phyloP scores from a whole-genome alignment of 2,888 invertebrate species.

The Eilema sororculum region DNA sequence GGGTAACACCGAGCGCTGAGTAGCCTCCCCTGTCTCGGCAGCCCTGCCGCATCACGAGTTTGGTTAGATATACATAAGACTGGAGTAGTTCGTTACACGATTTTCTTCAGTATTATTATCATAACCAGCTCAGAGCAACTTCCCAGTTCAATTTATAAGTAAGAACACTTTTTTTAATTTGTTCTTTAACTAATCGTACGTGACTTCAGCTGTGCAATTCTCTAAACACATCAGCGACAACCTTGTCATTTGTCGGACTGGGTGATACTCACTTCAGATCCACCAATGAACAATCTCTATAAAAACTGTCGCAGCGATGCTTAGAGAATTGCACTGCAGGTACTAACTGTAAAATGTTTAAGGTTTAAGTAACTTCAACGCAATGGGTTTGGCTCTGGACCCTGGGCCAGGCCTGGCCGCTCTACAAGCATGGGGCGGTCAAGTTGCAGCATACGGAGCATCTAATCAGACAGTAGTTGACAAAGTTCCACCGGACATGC shows the following conservation, averaged over 20 bases:
- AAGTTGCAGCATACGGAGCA: constrained; percentile 81
- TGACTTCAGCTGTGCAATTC: too few relatives aligned
- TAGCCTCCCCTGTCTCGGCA: constrained; percentile 81
- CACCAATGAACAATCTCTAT: too few relatives aligned
- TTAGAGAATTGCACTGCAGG: too few relatives aligned
- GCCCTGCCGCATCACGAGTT: constrained; percentile 73
- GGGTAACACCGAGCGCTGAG: constrained; percentile 60
- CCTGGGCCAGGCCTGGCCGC: constrained; percentile 81
- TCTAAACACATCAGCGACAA: too few relatives aligned
- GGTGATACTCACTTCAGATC: too few relatives aligned
- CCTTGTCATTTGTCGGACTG: too few relatives aligned
- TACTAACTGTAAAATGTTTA: constrained; percentile 29
- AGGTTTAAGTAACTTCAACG: constrained; percentile 55
- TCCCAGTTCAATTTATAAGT: constrained; percentile 67
- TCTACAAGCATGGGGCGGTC: constrained; percentile 82
- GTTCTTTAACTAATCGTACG: not conserved
- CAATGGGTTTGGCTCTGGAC: constrained; percentile 80
- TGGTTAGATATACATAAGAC: constrained; percentile 81
- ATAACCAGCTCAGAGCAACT: constrained; percentile 77
- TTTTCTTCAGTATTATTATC: constrained; percentile 87
- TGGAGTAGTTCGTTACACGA: constrained; percentile 86
- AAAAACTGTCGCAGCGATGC: too few relatives aligned
- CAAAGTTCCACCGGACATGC: constrained; percentile 92
- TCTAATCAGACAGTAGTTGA: constrained; percentile 94
- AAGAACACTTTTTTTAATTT: constrained; percentile 40